Conservation (phyloP, 2,797 vertebrate species). For the Staurois parvus region DNA sequence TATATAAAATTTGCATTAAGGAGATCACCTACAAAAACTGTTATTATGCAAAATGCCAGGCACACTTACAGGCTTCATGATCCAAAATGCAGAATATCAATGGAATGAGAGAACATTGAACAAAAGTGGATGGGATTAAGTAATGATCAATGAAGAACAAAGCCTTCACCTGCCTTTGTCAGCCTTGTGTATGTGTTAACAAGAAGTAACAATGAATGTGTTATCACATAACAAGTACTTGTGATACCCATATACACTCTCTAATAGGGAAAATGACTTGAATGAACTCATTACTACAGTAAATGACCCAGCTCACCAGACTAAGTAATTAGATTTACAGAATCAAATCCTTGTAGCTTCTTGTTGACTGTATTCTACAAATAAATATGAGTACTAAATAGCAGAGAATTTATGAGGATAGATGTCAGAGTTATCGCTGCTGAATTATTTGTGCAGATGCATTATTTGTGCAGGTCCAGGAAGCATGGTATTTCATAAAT, state of each 20-base stretch:
- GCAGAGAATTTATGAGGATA: background rate
- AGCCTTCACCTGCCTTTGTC: background rate
- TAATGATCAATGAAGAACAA: too few species aligned
- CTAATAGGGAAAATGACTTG: too few species aligned
- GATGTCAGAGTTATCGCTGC: too few species aligned
- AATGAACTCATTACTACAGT: too few species aligned
- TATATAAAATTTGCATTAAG: too few species aligned
- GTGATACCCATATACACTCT: background rate
- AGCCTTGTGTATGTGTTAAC: background rate
- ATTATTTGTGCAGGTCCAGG: too few species aligned
- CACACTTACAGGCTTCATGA: background rate
- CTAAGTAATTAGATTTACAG: too few species aligned
- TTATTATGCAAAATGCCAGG: background rate
- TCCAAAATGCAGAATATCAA: background rate
- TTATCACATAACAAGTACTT: slow-evolving; percentile 29
- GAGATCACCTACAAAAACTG: too few species aligned
- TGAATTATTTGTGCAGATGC: too few species aligned
- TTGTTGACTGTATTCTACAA: background rate
- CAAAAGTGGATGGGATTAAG: too few species aligned
- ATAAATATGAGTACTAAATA: background rate
- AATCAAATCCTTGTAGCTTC: background rate
- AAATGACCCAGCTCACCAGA: too few species aligned
- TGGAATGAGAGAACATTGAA: background rate
- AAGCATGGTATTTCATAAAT: too few species aligned
- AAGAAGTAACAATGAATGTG: background rate